A percentile compares a stretch with the other conserved stretches of the same genome.
phyloP scores from a whole-genome alignment of 2,113 vertebrate genomes.

The Silurus asotus region DNA sequence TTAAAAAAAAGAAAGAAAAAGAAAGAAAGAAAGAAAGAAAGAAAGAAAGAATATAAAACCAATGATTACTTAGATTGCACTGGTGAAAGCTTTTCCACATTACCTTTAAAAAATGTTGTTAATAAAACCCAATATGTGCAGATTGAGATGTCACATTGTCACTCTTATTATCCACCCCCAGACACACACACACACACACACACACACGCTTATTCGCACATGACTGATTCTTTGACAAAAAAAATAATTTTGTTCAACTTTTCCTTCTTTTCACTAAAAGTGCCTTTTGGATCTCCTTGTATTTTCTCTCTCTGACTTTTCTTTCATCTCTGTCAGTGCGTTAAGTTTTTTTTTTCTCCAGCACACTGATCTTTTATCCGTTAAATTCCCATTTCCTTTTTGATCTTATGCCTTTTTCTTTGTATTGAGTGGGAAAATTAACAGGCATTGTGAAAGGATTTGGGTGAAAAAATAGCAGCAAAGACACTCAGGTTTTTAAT shows the following conservation, averaged over 20 bases:
- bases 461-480: not conserved
- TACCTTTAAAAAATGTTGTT: not conserved
- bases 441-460: not conserved
- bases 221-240: constrained; percentile 7
- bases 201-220: constrained; percentile 1
- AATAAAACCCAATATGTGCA: not conserved
- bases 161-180: not conserved
- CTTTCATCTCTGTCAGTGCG: not conserved
- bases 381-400: not conserved
- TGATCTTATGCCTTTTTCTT: not conserved
- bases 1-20: not conserved
- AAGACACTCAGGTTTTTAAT: not conserved
- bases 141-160: not conserved
- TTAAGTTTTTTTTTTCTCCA: not conserved
- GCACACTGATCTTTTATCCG: not conserved
- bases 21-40: too few species aligned
- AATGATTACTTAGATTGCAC: not conserved
- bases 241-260: not conserved
- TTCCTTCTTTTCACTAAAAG: not conserved
- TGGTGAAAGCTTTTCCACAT: not conserved
- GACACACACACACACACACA: not conserved
- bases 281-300: not conserved
- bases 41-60: not conserved
- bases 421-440: not conserved
- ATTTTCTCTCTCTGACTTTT: not conserved